These are phyloP conservation scores for Thermophis baileyi DNA, from an alignment of 2,113 vertebrate genomes.

Conservation along the genomic window DNA sequence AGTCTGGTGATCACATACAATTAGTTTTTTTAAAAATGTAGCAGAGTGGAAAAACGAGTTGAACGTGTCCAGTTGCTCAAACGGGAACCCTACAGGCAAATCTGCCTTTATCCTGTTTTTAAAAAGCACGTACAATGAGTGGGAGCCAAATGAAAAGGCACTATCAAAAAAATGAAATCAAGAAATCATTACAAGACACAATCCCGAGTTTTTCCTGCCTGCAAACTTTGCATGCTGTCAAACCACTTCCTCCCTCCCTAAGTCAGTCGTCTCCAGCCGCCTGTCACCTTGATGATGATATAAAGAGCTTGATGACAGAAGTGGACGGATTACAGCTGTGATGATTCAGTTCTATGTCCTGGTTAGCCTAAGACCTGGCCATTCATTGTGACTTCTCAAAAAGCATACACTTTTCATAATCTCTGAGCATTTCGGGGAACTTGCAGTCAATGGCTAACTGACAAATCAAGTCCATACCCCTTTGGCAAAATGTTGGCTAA, in stretches of 20 bases:
- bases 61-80: not conserved
- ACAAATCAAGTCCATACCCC: not conserved
- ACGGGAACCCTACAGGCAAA: slow-evolving; percentile 17
- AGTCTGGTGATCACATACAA: not conserved
- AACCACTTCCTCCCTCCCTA: not conserved
- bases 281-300: not conserved
- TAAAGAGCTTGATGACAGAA: not conserved
- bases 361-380: not conserved
- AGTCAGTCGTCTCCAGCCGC: not conserved
- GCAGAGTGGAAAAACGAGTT: slow-evolving; percentile 8
- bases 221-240: not conserved
- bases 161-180: not conserved
- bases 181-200: slow-evolving; percentile 5
- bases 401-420: not conserved
- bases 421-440: not conserved
- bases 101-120: not conserved
- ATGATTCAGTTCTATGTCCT: not conserved
- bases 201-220: not conserved
- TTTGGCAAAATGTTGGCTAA: not conserved
- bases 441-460: not conserved
- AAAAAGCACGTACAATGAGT: not conserved
- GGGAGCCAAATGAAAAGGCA: slow-evolving; percentile 21
- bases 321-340: not conserved
- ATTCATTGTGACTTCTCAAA: not conserved
- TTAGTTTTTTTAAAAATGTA: not conserved